Evolutionary conservation across 2,797 vertebrate genomes (phyloP), one percentile per base, ranked within the genome.

Genomic region (Zenarchopterus dispar): DNA sequence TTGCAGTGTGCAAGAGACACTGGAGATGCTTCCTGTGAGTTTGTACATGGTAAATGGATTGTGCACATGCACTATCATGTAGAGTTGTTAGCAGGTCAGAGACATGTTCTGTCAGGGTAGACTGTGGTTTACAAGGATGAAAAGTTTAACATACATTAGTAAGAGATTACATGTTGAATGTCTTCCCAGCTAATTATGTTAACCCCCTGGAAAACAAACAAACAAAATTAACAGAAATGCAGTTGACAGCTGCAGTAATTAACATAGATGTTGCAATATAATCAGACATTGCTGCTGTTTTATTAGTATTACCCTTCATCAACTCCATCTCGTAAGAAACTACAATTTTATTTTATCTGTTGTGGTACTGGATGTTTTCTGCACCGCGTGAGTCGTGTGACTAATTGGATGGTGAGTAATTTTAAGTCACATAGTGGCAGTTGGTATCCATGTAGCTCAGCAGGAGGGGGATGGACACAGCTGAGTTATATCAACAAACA

Each of bases 401-500:
- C 86, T 89, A 91, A 91, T 91, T 85, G 89, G 86, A 73, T 72
- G 74, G 81, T 81, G 73, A 81, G 70, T 84, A 79, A 88, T 88
- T 87, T 87, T 76, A 89, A 88, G 88, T 91, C 80, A 80, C 77
- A 84, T 76, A 76, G 77, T 87, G 85, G 78, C 87, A 83, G 85
- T 86, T 80, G 82, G 86, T 84, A 82, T 89, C 88, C 88, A 46
- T 83, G 85, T 83, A 72, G 70, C 89, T 70, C 86, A 78, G 86
- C 67, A 5, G 88, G 88, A 64, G 83, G 77, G 71, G 77, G 71
- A 73, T 70, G 72, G 81, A 82, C 84, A 87, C 77, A 84, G 84
- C 77, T 42, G 81, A 83, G 86, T 66, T 65, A 73, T 78, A 84
- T 82, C 86, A 87, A 85, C 87, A 88, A 88, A 81, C 81, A 84